phyloP scores from a whole-genome alignment of 1,140 invertebrate species.

The Ladona fulva region DNA sequence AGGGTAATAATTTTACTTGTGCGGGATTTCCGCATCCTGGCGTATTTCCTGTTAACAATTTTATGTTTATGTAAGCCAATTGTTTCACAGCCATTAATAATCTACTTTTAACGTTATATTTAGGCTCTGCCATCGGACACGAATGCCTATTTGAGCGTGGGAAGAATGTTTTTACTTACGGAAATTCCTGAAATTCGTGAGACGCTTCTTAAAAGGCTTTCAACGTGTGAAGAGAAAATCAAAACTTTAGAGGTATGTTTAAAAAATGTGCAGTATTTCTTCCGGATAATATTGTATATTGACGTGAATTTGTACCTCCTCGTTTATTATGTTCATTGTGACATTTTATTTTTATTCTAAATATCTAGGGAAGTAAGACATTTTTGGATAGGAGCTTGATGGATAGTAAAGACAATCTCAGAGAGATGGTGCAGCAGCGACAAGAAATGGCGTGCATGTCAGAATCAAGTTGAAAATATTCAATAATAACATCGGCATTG shows the following conservation, averaged over 20 bases:
- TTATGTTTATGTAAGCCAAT: too few relatives aligned
- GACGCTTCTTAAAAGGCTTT: slow-evolving; percentile 51
- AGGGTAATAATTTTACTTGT: too few relatives aligned
- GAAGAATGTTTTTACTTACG: slow-evolving; percentile 73
- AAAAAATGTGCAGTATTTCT: too few relatives aligned
- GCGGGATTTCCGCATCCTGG: too few relatives aligned
- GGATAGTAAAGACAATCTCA: slow-evolving; percentile 73
- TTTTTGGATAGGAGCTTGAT: slow-evolving; percentile 70
- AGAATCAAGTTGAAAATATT: not conserved
- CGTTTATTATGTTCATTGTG: not conserved
- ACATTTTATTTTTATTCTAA: slow-evolving; percentile 14
- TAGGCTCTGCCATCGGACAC: slow-evolving; percentile 48
- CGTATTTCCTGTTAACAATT: too few relatives aligned
- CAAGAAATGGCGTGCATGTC: slow-evolving; percentile 37
- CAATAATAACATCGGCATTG: too few relatives aligned
- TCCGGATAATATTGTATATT: too few relatives aligned
- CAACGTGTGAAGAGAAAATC: slow-evolving; percentile 57
- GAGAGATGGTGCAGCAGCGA: slow-evolving; percentile 70
- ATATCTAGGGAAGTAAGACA: slow-evolving; percentile 54
- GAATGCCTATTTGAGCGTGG: slow-evolving; percentile 68
- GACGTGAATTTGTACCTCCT: too few relatives aligned
- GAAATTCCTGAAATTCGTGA: slow-evolving; percentile 53
- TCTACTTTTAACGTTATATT: slow-evolving; percentile 25
- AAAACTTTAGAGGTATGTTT: slow-evolving; percentile 52
- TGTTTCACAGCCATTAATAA: not conserved